Percentiles rank a stretch among this genome's conserved stretches.
These are phyloP conservation scores for Pseudonaja textilis DNA, from an alignment of 2,113 vertebrate genomes.

Conservation along the genomic window DNA sequence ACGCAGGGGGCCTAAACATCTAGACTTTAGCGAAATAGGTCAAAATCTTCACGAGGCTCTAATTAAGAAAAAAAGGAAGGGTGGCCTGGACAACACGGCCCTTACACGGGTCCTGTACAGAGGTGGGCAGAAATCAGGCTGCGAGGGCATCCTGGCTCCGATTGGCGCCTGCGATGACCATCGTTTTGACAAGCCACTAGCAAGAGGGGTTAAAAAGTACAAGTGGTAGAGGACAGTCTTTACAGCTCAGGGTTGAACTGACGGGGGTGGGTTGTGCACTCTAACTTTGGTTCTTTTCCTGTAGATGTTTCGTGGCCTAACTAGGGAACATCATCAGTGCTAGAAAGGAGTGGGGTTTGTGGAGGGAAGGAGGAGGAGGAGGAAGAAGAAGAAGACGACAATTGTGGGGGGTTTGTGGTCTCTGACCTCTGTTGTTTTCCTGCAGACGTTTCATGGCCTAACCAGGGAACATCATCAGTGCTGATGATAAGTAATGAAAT, in stretches of 20 bases:
- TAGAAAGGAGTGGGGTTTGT: too few species aligned
- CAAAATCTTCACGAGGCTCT: neutral
- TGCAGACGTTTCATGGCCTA: too few species aligned
- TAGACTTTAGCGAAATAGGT: neutral
- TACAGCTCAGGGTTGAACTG: neutral
- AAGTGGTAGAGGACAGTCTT: neutral
- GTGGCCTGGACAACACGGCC: neutral
- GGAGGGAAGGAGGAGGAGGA: too few species aligned
- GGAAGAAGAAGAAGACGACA: too few species aligned
- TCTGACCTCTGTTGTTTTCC: too few species aligned
- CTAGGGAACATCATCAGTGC: too few species aligned
- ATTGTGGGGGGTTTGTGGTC: too few species aligned
- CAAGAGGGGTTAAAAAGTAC: neutral
- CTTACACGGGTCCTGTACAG: neutral
- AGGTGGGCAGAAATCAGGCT: neutral
- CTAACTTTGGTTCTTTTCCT: neutral
- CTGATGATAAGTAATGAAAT: too few species aligned
- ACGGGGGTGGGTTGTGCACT: neutral
- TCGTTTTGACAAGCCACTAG: neutral
- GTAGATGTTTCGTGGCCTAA: too few species aligned
- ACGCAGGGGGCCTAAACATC: neutral
- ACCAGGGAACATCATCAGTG: too few species aligned
- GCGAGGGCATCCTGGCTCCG: neutral
- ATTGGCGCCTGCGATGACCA: neutral
- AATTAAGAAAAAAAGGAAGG: neutral